Evolutionary conservation across 1,140 invertebrate genomes (phyloP).

Genomic region (Drosophila ficusphila): DNA sequence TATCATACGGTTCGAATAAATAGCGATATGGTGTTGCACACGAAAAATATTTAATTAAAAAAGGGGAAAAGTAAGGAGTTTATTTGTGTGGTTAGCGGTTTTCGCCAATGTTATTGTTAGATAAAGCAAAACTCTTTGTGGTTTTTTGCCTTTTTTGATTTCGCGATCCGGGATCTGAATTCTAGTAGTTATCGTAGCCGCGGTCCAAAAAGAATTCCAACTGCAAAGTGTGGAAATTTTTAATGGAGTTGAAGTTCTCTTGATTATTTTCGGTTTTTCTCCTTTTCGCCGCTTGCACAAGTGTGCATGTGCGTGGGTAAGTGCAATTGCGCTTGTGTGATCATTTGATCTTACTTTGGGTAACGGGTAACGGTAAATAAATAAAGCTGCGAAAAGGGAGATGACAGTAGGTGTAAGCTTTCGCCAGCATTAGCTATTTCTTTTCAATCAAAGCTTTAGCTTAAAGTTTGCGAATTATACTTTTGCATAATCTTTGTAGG

Average conservation of each 20-base stretch:
- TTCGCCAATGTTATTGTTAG: conserved; percentile 1
- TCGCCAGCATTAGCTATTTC: not conserved
- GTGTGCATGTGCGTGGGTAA: not conserved
- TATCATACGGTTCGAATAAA: not conserved
- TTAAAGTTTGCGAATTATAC: not conserved
- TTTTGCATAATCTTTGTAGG: not conserved
- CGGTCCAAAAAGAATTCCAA: not conserved
- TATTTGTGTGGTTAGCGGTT: not conserved
- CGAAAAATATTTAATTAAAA: not conserved
- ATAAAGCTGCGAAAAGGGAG: not conserved
- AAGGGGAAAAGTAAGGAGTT: not conserved
- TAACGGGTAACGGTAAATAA: not conserved
- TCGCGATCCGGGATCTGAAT: not conserved
- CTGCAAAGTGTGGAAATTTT: not conserved
- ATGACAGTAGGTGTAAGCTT: not conserved
- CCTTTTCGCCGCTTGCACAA: not conserved
- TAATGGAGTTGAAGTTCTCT: not conserved
- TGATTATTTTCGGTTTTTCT: not conserved
- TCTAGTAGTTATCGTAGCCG: not conserved
- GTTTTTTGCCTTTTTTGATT: not conserved
- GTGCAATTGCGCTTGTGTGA: not conserved
- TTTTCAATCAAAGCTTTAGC: not conserved
- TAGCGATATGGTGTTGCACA: not conserved
- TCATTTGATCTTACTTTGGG: not conserved
- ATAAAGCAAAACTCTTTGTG: not conserved